These are phyloP conservation scores for Poeciliopsis turrubarensis DNA, from an alignment of 2,113 vertebrate species.

Conservation along the genomic window DNA sequence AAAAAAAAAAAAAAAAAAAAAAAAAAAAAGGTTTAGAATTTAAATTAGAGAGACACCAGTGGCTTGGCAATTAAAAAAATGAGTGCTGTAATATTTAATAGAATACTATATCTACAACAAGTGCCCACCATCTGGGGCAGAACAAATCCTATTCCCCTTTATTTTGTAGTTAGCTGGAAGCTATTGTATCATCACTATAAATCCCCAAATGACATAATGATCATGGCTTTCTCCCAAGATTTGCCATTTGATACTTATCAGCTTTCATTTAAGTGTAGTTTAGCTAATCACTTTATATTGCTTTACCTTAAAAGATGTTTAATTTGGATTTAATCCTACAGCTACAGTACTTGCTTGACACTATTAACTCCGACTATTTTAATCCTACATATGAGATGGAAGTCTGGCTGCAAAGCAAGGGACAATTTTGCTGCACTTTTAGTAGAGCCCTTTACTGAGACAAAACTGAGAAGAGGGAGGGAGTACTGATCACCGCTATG, in stretches of 20 bases:
- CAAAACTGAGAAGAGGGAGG: background rate
- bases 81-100: background rate
- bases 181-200: background rate
- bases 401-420: background rate
- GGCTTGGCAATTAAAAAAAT: background rate
- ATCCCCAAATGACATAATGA: background rate
- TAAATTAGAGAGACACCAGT: slow-evolving; percentile 5
- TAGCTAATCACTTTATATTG: slow-evolving; percentile 27
- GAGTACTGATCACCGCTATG: too few species aligned
- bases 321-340: slow-evolving; percentile 39
- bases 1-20: slow-evolving; percentile 1
- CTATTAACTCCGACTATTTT: slow-evolving; percentile 56
- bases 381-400: slow-evolving; percentile 32
- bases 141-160: background rate
- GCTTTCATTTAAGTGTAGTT: slow-evolving; percentile 31
- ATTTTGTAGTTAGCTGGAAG: background rate
- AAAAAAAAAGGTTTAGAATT: background rate
- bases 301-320: slow-evolving; percentile 30
- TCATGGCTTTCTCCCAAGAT: background rate
- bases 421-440: background rate
- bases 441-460: slow-evolving; percentile 13
- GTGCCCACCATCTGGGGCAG: background rate
- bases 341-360: slow-evolving; percentile 20
- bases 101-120: background rate
- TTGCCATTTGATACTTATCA: slow-evolving; percentile 5